Evolutionary conservation across 2,888 invertebrate genomes (phyloP).

Genomic region (Melinopterus prodromus): DNA sequence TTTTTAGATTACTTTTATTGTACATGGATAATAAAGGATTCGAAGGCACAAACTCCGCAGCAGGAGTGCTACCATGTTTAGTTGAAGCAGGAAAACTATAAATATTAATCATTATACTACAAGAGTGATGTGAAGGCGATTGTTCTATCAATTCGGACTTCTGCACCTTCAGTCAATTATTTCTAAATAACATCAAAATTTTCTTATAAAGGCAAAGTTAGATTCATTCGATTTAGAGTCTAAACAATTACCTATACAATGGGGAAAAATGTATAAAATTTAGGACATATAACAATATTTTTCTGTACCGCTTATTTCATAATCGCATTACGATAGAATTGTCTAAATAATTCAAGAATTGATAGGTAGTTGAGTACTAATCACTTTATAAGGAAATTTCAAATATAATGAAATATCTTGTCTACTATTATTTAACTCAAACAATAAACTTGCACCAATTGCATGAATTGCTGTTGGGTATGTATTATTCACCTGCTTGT

Average conservation of each 20-base stretch:
- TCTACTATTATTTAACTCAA: no score
- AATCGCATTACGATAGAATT: no score
- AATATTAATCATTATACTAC: slow-evolving; percentile 8
- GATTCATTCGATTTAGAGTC: not conserved
- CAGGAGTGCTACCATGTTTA: slow-evolving; percentile 36
- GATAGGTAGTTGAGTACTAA: no score
- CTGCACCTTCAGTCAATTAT: not conserved
- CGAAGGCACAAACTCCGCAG: slow-evolving; percentile 44
- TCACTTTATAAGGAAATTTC: no score
- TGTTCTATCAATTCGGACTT: not conserved
- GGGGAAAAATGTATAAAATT: no score
- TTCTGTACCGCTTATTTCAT: no score
- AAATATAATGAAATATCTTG: no score
- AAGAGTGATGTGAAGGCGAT: not conserved
- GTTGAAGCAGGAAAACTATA: slow-evolving; percentile 33
- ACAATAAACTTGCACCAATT: no score
- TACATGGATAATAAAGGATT: slow-evolving; percentile 32
- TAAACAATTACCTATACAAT: not conserved
- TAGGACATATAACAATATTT: no score
- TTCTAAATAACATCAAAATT: not conserved
- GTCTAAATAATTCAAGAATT: no score
- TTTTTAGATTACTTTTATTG: slow-evolving; percentile 23
- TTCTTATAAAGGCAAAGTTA: not conserved
- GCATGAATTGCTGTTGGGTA: no score
- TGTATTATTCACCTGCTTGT: no score